These are phyloP conservation scores for Venusia cambrica DNA, from an alignment of 2,888 invertebrate species.

Conservation along the genomic window DNA sequence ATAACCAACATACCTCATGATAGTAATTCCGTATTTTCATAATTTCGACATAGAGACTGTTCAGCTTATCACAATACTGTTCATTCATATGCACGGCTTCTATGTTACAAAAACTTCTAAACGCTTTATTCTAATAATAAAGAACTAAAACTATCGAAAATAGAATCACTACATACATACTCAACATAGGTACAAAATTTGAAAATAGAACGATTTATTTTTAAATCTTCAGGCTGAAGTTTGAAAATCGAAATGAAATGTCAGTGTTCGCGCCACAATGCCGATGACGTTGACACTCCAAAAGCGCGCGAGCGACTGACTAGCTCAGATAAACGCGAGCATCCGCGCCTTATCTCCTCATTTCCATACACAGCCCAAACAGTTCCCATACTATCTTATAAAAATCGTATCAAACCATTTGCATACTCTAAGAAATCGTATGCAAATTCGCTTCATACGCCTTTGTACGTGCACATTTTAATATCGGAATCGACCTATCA, in stretches of 20 bases:
- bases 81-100: constrained; percentile 49
- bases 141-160: constrained; percentile 15
- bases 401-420: constrained; percentile 63
- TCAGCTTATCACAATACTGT: constrained; percentile 45
- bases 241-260: constrained; percentile 38
- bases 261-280: constrained; percentile 43
- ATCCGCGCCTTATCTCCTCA: constrained; percentile 66
- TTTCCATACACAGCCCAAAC: constrained; percentile 61
- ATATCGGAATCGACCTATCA: constrained; percentile 68
- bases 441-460: constrained; percentile 66
- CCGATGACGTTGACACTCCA: constrained; percentile 66
- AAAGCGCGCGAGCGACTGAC: constrained; percentile 74
- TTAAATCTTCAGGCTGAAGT: constrained; percentile 15
- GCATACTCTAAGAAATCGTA: constrained; percentile 71
- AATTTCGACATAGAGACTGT: constrained; percentile 50
- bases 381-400: constrained; percentile 62
- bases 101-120: constrained; percentile 20
- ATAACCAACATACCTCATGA: constrained; percentile 63
- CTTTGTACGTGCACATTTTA: constrained; percentile 62
- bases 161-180: neutral
- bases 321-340: constrained; percentile 59
- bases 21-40: constrained; percentile 75
- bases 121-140: too few relatives aligned
- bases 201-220: neutral
- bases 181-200: neutral